Conservation (phyloP, 1,140 invertebrate species). For the Dinoponera quadriceps region DNA sequence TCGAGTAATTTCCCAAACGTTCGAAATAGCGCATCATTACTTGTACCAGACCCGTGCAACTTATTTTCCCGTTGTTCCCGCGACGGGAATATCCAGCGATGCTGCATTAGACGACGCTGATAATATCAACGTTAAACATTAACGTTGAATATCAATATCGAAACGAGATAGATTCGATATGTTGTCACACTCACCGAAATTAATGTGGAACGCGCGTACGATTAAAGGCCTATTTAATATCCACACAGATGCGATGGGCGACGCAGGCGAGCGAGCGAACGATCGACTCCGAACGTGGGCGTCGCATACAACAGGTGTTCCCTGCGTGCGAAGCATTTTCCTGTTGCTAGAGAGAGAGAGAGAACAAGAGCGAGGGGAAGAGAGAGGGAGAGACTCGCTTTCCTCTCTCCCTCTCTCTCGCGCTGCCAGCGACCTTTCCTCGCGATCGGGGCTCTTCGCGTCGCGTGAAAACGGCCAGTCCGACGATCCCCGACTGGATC, state of each 20-base stretch:
- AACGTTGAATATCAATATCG: not conserved
- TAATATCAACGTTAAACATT: not conserved
- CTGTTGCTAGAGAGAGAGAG: constrained; percentile 12
- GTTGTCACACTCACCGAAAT: not conserved
- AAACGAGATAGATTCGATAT: not conserved
- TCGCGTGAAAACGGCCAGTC: not conserved
- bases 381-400: too few relatives aligned
- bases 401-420: not conserved
- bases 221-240: constrained; percentile 14
- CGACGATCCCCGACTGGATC: not conserved
- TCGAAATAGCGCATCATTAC: too few relatives aligned
- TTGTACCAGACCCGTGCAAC: too few relatives aligned
- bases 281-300: constrained; percentile 62
- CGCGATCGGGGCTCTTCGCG: not conserved
- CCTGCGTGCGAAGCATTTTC: constrained; percentile 41
- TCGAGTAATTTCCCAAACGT: too few relatives aligned
- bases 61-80: too few relatives aligned
- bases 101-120: not conserved
- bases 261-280: constrained; percentile 1
- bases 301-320: constrained; percentile 61
- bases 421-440: not conserved
- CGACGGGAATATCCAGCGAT: too few relatives aligned
- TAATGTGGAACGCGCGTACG: not conserved
- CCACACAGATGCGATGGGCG: not conserved
- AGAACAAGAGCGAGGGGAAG: too few relatives aligned